phyloP scores from a whole-genome alignment of 2,888 invertebrate species.

The Pachliopta kotzebuea region DNA sequence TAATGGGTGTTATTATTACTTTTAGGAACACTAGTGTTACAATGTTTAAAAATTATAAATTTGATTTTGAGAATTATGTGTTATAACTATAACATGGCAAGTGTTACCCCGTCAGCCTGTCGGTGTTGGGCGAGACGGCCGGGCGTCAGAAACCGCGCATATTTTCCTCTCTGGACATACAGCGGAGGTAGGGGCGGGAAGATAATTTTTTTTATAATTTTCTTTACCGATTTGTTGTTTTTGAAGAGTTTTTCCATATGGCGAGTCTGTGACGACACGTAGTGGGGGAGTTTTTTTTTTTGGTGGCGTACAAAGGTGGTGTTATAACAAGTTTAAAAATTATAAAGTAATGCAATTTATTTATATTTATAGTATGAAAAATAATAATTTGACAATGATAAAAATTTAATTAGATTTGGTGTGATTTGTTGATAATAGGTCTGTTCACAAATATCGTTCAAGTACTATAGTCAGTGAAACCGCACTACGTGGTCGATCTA shows the following conservation, averaged over 20 bases:
- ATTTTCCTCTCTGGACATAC: conserved; percentile 76
- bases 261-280: conserved; percentile 33
- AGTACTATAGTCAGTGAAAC: conserved; percentile 3
- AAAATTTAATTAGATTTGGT: too few species aligned
- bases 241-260: conserved; percentile 20
- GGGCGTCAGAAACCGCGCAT: conserved; percentile 76
- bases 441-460: too few species aligned
- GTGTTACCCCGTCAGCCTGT: conserved; percentile 60
- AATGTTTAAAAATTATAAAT: not conserved
- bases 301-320: conserved; percentile 33
- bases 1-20: too few species aligned
- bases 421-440: too few species aligned
- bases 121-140: conserved; percentile 71
- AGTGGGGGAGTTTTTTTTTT: conserved; percentile 35
- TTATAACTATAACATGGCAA: conserved; percentile 13
- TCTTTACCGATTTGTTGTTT: conserved; percentile 19
- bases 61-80: not conserved
- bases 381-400: too few species aligned
- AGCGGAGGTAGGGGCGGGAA: conserved; percentile 62
- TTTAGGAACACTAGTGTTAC: not conserved
- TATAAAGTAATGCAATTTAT: too few species aligned
- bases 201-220: conserved; percentile 5
- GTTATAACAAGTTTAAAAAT: not conserved
- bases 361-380: too few species aligned
- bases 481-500: conserved; percentile 23